Percentiles rank a stretch among this genome's conserved stretches.
phyloP scores from a whole-genome alignment of 2,113 vertebrate genomes.

The Aptenodytes forsteri region DNA sequence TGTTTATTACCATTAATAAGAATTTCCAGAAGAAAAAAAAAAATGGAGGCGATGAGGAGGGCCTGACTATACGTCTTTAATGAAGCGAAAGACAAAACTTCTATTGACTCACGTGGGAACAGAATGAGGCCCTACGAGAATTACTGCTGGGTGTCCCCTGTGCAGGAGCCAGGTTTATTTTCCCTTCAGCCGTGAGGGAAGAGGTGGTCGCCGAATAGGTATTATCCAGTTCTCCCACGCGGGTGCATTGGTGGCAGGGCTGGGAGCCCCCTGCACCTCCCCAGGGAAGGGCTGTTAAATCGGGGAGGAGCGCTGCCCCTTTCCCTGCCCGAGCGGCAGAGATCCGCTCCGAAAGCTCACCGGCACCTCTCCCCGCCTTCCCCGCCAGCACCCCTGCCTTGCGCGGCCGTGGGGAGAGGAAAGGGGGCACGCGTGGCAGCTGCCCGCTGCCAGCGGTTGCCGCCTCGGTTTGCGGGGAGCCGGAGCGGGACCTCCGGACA shows the following conservation, averaged over 20 bases:
- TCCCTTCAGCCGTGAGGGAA: background rate
- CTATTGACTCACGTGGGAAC: background rate
- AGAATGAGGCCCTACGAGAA: background rate
- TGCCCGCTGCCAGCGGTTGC: background rate
- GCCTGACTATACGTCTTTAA: background rate
- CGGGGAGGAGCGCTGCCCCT: background rate
- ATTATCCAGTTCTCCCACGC: accelerated
- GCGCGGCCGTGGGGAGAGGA: background rate
- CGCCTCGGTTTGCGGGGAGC: background rate
- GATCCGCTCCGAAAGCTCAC: background rate
- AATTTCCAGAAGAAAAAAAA: background rate
- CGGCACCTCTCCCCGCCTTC: too few species aligned
- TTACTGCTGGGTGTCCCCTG: background rate
- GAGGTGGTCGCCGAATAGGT: accelerated
- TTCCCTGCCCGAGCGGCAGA: background rate
- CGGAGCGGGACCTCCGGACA: background rate
- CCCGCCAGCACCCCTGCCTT: background rate
- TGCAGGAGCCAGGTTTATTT: background rate
- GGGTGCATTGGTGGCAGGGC: background rate
- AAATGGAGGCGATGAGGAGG: background rate
- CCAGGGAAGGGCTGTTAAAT: background rate
- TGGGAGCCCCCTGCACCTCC: background rate
- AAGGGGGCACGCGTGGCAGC: background rate
- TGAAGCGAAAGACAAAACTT: background rate
- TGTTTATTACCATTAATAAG: background rate